phyloP scores from a whole-genome alignment of 1,140 invertebrate species.

The Atta colombica region DNA sequence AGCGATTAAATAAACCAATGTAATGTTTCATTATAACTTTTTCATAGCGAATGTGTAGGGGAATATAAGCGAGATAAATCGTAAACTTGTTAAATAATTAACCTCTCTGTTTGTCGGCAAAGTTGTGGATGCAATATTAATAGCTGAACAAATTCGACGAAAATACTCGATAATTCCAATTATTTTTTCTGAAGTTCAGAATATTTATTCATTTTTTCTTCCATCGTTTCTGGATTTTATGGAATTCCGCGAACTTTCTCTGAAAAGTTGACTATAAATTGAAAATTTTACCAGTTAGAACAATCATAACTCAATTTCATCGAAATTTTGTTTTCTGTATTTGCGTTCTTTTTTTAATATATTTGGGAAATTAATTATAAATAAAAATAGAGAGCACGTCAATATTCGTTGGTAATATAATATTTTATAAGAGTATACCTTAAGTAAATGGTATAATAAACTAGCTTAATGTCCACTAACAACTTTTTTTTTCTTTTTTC shows the following conservation, averaged over 20 bases:
- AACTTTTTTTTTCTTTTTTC: slow-evolving; percentile 26
- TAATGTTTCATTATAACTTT: slow-evolving; percentile 61
- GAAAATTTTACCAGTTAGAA: not conserved
- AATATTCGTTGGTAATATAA: not conserved
- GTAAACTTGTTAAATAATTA: slow-evolving; percentile 18
- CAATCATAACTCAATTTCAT: not conserved
- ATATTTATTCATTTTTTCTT: slow-evolving; percentile 23
- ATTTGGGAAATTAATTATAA: not conserved
- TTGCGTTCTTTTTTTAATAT: not conserved
- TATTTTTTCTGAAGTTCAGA: not conserved
- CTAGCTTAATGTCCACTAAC: slow-evolving; percentile 38
- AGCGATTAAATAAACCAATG: slow-evolving; percentile 69
- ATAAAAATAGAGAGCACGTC: not conserved
- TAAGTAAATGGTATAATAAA: slow-evolving; percentile 38
- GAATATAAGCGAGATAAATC: slow-evolving; percentile 18
- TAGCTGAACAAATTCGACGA: not conserved
- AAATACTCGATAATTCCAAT: not conserved
- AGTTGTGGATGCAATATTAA: not conserved
- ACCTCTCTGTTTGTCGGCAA: not conserved
- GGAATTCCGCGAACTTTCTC: not conserved
- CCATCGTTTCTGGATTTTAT: slow-evolving; percentile 10
- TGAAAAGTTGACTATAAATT: not conserved
- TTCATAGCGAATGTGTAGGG: slow-evolving; percentile 26
- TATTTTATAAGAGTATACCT: slow-evolving; percentile 17
- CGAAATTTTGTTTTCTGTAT: not conserved